phyloP scores from a whole-genome alignment of 2,888 invertebrate genomes.

The Allacma fusca region DNA sequence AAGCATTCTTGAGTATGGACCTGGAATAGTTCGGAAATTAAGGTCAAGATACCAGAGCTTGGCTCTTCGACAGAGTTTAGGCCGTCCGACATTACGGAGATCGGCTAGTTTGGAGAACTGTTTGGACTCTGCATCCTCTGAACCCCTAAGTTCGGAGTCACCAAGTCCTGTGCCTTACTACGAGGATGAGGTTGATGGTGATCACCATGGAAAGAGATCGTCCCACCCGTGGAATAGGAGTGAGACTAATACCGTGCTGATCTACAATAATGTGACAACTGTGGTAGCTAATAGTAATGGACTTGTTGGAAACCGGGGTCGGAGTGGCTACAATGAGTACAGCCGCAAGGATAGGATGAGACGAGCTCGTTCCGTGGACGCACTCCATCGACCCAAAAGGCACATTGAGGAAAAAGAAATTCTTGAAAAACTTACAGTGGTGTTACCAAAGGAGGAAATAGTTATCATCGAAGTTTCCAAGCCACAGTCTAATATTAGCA shows the following conservation, averaged over 20 bases:
- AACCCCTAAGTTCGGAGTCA: slow-evolving; percentile 5
- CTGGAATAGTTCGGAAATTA: slow-evolving; percentile 87
- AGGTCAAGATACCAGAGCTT: slow-evolving; percentile 85
- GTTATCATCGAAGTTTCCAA: slow-evolving; percentile 61
- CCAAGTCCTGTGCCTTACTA: slow-evolving; percentile 44
- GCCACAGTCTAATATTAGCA: slow-evolving; percentile 51
- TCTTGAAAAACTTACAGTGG: slow-evolving; percentile 61
- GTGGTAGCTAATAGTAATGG: too few species aligned
- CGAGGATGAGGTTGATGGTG: slow-evolving; percentile 28
- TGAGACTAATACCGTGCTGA: background rate
- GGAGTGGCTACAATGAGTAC: slow-evolving; percentile 59
- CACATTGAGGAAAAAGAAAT: slow-evolving; percentile 54
- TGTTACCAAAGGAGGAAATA: slow-evolving; percentile 61
- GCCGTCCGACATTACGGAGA: slow-evolving; percentile 77
- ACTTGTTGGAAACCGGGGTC: slow-evolving; percentile 54
- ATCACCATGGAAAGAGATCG: background rate
- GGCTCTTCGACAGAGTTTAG: slow-evolving; percentile 74
- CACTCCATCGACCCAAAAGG: slow-evolving; percentile 66
- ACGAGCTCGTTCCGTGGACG: slow-evolving; percentile 85
- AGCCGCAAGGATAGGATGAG: slow-evolving; percentile 72
- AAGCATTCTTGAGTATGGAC: slow-evolving; percentile 72
- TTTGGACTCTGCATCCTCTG: slow-evolving; percentile 71
- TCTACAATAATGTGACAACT: background rate
- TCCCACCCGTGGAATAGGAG: background rate
- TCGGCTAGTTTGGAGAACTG: slow-evolving; percentile 86